phyloP scores from a whole-genome alignment of 2,888 invertebrate genomes.

The Oscheius sp. region DNA sequence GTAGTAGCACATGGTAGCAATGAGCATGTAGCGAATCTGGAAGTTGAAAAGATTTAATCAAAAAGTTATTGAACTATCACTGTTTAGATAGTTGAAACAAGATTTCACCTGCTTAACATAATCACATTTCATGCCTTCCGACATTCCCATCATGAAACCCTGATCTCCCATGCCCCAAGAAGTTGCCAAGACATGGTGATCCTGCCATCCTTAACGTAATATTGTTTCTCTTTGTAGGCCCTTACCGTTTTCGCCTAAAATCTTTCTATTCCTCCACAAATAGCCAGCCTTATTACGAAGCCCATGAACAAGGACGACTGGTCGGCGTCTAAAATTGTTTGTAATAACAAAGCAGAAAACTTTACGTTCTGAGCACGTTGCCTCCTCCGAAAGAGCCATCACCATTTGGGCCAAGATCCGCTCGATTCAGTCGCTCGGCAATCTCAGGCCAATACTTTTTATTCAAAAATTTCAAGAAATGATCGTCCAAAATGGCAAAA shows the following conservation, averaged over 20 bases:
- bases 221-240: background rate
- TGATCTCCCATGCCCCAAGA: conserved; percentile 47
- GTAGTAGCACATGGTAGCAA: conserved; percentile 1
- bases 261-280: conserved; percentile 40
- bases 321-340: conserved; percentile 18
- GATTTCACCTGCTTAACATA: conserved; percentile 43
- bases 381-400: conserved; percentile 31
- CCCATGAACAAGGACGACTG: conserved; percentile 46
- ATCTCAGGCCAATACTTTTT: background rate
- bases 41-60: background rate
- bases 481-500: conserved; percentile 13
- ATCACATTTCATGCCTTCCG: conserved; percentile 42
- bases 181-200: conserved; percentile 40
- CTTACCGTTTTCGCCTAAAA: conserved; percentile 29
- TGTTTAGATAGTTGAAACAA: background rate
- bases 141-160: conserved; percentile 24
- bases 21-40: conserved; percentile 11
- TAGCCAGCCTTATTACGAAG: conserved; percentile 45
- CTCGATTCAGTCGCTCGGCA: conserved; percentile 4
- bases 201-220: conserved; percentile 30
- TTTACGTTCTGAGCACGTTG: background rate
- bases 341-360: background rate
- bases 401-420: conserved; percentile 10
- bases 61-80: background rate
- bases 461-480: conserved; percentile 19